These are phyloP conservation scores for Anseranas semipalmata DNA, from an alignment of 2,113 vertebrate species.

Conservation along the genomic window DNA sequence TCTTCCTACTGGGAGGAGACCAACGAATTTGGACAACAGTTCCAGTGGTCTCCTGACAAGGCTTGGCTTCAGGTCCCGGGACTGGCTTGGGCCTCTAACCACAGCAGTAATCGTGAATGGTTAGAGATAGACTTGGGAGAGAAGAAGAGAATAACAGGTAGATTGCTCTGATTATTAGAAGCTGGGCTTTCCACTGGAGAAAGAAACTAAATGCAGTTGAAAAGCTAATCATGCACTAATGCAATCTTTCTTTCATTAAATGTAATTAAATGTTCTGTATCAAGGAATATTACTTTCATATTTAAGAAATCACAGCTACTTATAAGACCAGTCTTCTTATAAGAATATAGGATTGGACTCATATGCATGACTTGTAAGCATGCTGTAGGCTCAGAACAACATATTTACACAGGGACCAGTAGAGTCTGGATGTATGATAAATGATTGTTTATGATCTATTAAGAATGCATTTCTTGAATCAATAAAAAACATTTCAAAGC, in stretches of 20 bases:
- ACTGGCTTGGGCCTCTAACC: constrained; percentile 74
- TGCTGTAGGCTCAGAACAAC: neutral
- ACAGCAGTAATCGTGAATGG: constrained; percentile 74
- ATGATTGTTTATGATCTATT: neutral
- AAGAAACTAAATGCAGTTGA: neutral
- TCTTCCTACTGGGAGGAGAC: constrained; percentile 77
- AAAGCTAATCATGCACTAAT: neutral
- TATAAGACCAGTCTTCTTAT: neutral
- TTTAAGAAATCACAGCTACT: neutral
- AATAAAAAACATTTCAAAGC: neutral
- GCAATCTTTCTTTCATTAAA: neutral
- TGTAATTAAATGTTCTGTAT: neutral
- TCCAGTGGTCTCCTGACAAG: constrained; percentile 74
- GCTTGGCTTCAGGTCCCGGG: constrained; percentile 67
- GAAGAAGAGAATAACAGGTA: constrained; percentile 86
- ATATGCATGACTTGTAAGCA: neutral
- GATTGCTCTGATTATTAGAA: neutral
- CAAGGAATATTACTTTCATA: neutral
- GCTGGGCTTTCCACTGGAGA: neutral
- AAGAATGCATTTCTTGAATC: neutral
- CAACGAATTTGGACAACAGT: constrained; percentile 57
- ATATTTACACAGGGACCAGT: neutral
- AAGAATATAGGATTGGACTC: neutral
- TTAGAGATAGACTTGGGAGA: constrained; percentile 85
- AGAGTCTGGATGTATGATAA: neutral